Base-by-base conservation (phyloP, 2,888 invertebrate genomes). In the Clepsis dumicolana region DNA sequence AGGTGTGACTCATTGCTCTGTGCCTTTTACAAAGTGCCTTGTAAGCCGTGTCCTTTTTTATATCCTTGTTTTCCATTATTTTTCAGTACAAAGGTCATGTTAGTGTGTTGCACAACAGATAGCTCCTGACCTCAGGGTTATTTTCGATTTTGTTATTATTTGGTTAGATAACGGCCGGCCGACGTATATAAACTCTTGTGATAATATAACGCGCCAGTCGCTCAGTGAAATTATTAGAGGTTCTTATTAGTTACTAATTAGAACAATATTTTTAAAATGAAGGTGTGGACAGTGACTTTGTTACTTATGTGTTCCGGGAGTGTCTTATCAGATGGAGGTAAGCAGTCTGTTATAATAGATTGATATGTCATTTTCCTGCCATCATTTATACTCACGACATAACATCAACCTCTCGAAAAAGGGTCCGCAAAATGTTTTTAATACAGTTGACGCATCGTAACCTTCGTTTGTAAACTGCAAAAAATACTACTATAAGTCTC, bases 261-360 rank as follows among this genome's bases (percentile, higher is more conserved):
- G 7, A 41, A 44, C 18, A 53, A 38, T 21, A 50, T 35, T 53
- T 67, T 52, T 71, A 74, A 63, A 59, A 78, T 77, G 78, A 67
- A 61, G 14, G 64, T 24, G 48, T 65, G 63, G 7, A 62, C 62
- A 60, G 68, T 70, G 60, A 64, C 75, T 53, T 69, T 77, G 32
- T 35, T 78, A 48, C 57, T 78, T 35, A 63, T 72, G 29, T 70
- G 73, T 65, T 67, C 70, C 18, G 29, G 73, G 12, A 71, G 74
- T 68, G 76, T 72, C 16, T 64, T 74, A 24, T 71, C 72, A 38
- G 72, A 73, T 63, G 73, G 53, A 70, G 74, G 76, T 72, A 71
- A 16, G 62, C 14, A n/a, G 14, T 38, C 1, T n/a, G 29, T 29
- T 29, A 8, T 8, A 8, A 29, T 38, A 21, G n/a, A 44, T 44